These are phyloP conservation scores for Ypsolopha sequella DNA, from an alignment of 2,888 invertebrate genomes.

Conservation along the genomic window DNA sequence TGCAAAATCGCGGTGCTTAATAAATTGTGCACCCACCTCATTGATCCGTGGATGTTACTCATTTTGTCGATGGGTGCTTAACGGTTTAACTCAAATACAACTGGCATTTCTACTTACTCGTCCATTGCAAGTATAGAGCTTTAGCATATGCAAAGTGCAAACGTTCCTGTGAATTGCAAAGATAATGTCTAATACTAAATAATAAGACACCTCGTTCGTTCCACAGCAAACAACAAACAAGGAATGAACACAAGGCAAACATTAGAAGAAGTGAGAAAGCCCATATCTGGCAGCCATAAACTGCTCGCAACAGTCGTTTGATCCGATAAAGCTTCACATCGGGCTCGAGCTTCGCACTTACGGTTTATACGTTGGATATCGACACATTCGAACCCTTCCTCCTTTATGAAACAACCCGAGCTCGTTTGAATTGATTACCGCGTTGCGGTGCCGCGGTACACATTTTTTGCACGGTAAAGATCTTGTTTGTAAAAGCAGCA, in stretches of 20 bases:
- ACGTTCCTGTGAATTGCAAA: neutral
- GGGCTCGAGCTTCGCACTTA: constrained; percentile 26
- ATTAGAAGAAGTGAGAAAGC: constrained; percentile 38
- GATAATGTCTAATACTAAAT: neutral
- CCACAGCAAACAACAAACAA: constrained; percentile 12
- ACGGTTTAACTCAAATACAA: neutral
- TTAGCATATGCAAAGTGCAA: neutral
- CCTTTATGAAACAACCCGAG: constrained; percentile 42
- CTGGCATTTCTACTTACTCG: neutral
- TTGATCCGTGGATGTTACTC: constrained; percentile 58
- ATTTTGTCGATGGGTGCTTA: constrained; percentile 15
- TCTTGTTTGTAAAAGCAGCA: constrained; percentile 53
- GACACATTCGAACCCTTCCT: constrained; percentile 39
- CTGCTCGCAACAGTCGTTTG: constrained; percentile 37
- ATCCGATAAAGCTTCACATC: constrained; percentile 43
- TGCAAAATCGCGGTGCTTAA: constrained; percentile 63
- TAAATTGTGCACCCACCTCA: constrained; percentile 53
- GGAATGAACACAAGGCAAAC: constrained; percentile 25
- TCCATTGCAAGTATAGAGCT: neutral
- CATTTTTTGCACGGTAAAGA: constrained; percentile 39
- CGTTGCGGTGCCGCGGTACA: constrained; percentile 32
- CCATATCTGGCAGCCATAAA: constrained; percentile 39
- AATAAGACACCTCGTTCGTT: too few species aligned
- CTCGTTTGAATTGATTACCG: constrained; percentile 48
- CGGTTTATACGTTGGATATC: constrained; percentile 21